These are phyloP conservation scores for Brachyrhaphis roseni DNA, from an alignment of 2,797 vertebrate genomes.

Conservation along the genomic window DNA sequence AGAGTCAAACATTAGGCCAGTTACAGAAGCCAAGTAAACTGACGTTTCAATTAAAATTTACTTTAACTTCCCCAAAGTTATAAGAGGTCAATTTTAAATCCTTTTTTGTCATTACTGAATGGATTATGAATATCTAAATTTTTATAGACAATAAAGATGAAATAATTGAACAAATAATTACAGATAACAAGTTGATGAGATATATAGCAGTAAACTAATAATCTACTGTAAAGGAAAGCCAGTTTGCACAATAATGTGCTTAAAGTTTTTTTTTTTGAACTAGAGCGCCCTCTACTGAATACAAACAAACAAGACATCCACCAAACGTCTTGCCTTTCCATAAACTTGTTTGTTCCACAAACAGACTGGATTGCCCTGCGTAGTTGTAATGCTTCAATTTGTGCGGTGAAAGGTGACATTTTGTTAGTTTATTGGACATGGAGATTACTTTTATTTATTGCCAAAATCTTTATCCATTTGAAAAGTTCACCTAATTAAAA, in stretches of 20 bases:
- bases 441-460: background rate
- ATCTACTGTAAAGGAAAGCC: too few species aligned
- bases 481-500: background rate
- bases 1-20: too few species aligned
- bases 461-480: background rate
- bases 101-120: too few species aligned
- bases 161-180: background rate
- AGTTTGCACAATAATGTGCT: background rate
- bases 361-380: too few species aligned
- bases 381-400: background rate
- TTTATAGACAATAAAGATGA: background rate
- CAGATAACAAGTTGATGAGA: background rate
- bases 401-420: background rate
- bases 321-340: background rate
- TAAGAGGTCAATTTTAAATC: too few species aligned
- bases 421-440: background rate
- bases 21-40: too few species aligned
- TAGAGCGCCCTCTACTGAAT: conserved; percentile 29
- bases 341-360: too few species aligned
- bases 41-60: too few species aligned
- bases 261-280: background rate
- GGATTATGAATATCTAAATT: background rate
- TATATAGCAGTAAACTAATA: background rate
- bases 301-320: background rate
- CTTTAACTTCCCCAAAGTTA: too few species aligned